Evolutionary conservation across 2,113 vertebrate species (phyloP).

Genomic region (Bufo bufo): DNA sequence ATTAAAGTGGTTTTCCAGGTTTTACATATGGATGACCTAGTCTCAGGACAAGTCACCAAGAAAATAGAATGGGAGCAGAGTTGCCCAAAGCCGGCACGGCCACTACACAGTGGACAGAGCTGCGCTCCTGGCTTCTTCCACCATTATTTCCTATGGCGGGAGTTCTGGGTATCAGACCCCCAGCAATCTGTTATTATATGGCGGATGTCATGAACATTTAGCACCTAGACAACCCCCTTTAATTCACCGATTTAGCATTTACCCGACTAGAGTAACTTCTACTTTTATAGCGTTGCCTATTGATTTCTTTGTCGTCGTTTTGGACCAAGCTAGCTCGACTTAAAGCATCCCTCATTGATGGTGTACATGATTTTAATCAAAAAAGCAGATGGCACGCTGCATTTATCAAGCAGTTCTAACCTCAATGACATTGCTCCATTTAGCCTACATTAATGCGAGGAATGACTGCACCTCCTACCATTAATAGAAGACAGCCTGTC

Average conservation of each 20-base stretch:
- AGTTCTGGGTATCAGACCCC: too few relatives aligned
- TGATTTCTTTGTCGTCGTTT: background rate
- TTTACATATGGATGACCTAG: too few relatives aligned
- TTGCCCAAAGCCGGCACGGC: too few relatives aligned
- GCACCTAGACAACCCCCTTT: background rate
- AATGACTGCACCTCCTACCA: conserved; percentile 12
- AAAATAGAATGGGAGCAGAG: too few relatives aligned
- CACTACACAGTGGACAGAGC: too few relatives aligned
- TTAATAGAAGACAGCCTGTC: conserved; percentile 28
- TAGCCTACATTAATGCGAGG: conserved; percentile 24
- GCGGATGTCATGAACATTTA: too few relatives aligned
- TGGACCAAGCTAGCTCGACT: background rate
- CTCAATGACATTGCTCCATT: background rate
- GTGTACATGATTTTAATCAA: conserved; percentile 2
- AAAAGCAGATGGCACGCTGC: conserved; percentile 22
- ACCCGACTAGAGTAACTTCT: too few relatives aligned
- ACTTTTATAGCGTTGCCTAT: background rate
- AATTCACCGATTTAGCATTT: background rate
- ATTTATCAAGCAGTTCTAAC: conserved; percentile 17
- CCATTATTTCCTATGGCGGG: too few relatives aligned
- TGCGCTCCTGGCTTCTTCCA: too few relatives aligned
- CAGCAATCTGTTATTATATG: too few relatives aligned
- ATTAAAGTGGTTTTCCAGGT: too few relatives aligned
- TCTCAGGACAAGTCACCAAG: too few relatives aligned
- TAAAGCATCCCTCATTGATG: background rate